Percentiles rank a stretch among this genome's conserved stretches.
Conservation (phyloP, 2,888 invertebrate species). For the Therioaphis trifolii region DNA sequence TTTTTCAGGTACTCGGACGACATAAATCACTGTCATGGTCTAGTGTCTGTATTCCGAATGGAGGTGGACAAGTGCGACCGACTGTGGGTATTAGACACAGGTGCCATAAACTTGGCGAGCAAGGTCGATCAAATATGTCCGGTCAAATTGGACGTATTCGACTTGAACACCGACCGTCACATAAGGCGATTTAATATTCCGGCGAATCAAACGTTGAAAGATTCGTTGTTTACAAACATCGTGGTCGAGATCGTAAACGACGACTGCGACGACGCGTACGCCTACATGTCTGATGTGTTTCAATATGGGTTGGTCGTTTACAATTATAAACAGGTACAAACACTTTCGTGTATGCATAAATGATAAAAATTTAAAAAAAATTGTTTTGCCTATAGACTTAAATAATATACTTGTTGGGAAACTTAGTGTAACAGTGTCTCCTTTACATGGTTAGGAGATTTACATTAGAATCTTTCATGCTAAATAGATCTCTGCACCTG, state of each 20-base stretch:
- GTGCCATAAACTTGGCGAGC: slow-evolving; percentile 74
- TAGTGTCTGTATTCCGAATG: slow-evolving; percentile 70
- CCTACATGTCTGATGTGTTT: slow-evolving; percentile 76
- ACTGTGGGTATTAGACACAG: slow-evolving; percentile 84
- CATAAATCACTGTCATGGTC: slow-evolving; percentile 72
- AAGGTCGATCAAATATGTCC: slow-evolving; percentile 72
- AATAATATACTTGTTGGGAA: too few relatives aligned
- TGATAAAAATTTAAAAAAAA: too few relatives aligned
- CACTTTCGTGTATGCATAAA: background rate
- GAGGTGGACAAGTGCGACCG: slow-evolving; percentile 78
- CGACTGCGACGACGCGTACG: slow-evolving; percentile 77
- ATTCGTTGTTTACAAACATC: slow-evolving; percentile 81
- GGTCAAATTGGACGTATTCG: slow-evolving; percentile 78
- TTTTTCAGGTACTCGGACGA: slow-evolving; percentile 47
- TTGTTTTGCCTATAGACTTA: too few relatives aligned
- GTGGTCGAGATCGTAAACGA: slow-evolving; percentile 78
- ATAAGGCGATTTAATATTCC: slow-evolving; percentile 78
- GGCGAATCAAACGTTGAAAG: slow-evolving; percentile 71
- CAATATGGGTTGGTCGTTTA: slow-evolving; percentile 77
- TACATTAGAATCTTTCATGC: too few relatives aligned
- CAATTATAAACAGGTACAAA: slow-evolving; percentile 73
- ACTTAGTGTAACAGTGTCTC: too few relatives aligned
- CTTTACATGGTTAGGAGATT: too few relatives aligned
- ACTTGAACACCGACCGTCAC: slow-evolving; percentile 78
- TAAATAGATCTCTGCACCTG: too few relatives aligned